Evolutionary conservation across 2,113 vertebrate genomes (phyloP), one percentile per base, ranked within the genome.

Genomic region (Triplophysa rosa): DNA sequence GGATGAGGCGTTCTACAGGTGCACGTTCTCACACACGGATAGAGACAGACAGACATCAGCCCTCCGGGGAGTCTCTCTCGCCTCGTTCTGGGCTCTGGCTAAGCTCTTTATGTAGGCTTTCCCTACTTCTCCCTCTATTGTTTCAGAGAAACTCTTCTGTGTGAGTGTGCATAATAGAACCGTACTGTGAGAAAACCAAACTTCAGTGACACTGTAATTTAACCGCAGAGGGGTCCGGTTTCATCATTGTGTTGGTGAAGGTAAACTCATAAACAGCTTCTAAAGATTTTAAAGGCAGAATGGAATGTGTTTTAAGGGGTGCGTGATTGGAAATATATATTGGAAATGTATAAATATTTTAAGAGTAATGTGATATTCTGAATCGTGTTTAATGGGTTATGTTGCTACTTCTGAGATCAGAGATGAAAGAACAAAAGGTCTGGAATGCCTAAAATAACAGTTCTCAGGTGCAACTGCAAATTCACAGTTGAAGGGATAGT

Each of bases 41-140:
- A 23, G 56, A 58, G 14, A 37, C 2, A 37, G 64, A 47, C 17
- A 29, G 62, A 59, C 42, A 14, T 26, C 9, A 12, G n/a, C 70
- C 73, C 70, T 83, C 40, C 67, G 69, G 54, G 58, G 69, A 79
- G 19, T 85, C 81, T 73, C 71, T 77, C 29, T 52, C 69, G 29
- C 56, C 82, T 83, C 11, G 77, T 85, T 87, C 78, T 66, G 21
- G 68, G 65, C 67, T 69, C 45, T n/a, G 24, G 29, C 40, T 71
- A 68, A 84, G 70, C 81, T 82, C 80, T 85, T 84, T 77, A 83
- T 83, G 74, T 72, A 80, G 80, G 78, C 66, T 70, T 83, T 83
- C 54, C 79, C 64, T 47, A 61, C 61, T 3, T 80, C 70, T 77
- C 54, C 37, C 19, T 33, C 69, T 78, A 29, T 79, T 65, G 64